Percentiles rank a stretch among this genome's conserved stretches.
phyloP scores from a whole-genome alignment of 2,113 vertebrate genomes.

The Aegithalos caudatus region DNA sequence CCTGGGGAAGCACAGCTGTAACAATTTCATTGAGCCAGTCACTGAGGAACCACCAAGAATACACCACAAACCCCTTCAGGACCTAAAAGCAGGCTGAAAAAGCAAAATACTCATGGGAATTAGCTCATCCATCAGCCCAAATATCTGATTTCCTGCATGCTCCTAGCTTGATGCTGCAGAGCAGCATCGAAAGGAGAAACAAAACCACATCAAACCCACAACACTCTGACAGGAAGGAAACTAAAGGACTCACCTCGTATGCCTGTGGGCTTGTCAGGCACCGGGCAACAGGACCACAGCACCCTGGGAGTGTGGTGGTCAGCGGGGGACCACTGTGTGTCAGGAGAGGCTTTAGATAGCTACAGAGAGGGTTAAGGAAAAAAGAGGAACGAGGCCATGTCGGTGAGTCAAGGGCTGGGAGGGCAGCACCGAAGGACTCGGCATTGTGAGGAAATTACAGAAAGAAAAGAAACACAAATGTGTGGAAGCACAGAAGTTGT shows the following conservation, averaged over 20 bases:
- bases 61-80: neutral
- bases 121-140: neutral
- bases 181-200: neutral
- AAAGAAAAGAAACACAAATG: neutral
- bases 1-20: neutral
- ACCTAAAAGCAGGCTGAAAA: neutral
- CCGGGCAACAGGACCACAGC: constrained; percentile 89
- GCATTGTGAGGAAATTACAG: neutral
- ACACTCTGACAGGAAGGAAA: neutral
- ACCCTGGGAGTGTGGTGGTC: constrained; percentile 87
- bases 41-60: neutral
- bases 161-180: neutral
- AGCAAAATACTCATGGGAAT: neutral
- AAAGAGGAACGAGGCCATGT: rapidly evolving
- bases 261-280: constrained; percentile 95
- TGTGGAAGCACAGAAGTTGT: neutral
- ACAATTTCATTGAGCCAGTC: neutral
- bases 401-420: neutral
- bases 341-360: constrained; percentile 96
- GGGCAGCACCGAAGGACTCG: neutral
- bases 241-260: constrained; percentile 81
- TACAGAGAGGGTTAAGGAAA: constrained; percentile 71
- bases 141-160: neutral
- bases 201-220: neutral
- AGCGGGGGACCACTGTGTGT: constrained; percentile 96